Evolutionary conservation across 1,140 invertebrate species (phyloP), one percentile per base, ranked within the genome.

Genomic region (Cyrtorhinus lividipennis): DNA sequence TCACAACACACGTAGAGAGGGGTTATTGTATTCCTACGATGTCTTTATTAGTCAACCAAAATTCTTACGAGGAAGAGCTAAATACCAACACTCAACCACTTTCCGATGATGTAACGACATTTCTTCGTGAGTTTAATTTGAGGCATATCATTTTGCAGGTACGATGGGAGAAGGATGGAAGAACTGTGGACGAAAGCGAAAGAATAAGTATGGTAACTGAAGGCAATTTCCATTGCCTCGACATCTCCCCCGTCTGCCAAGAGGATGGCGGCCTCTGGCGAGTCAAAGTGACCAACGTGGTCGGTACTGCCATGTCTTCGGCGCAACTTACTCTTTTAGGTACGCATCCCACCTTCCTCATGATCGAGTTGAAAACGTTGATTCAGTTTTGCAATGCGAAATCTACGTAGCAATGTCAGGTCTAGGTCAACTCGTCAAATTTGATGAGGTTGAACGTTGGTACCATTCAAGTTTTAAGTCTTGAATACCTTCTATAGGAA

Each of bases 241-340:
- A 92, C 67, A 83, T 95, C 8, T 83, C 83, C 1, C 85, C 89
- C 0, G 86, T 92, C 0, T 83, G 82, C 25, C 78, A 87, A 53
- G 84, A 92, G 65, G 91, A 95, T 73, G 83, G 87, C 63, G 92
- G 91, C 25, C 78, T 84, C 63, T 94, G 90, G 87, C 87, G 85
- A 24, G 81, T 84, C 60, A 78, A 82, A 72, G 89, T 88, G 0
- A 83, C 86, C 71, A 91, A 89, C 71, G 72, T 73, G 2, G 77
- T 77, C 3, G 88, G 88, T 0, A 77, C 83, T 61, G 81, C 86
- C n/a, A 84, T 82, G 12, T 89, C 85, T 65, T 81, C 84, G 1
- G 85, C 83, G 13, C 80, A 82, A 64, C 78, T 92, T 3, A 87
- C 83, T 69, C 85, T 91, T 1, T 78, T 90, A 56, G 83, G 86